Base-by-base conservation (phyloP, 2,113 vertebrate genomes). In the Numida meleagris region DNA sequence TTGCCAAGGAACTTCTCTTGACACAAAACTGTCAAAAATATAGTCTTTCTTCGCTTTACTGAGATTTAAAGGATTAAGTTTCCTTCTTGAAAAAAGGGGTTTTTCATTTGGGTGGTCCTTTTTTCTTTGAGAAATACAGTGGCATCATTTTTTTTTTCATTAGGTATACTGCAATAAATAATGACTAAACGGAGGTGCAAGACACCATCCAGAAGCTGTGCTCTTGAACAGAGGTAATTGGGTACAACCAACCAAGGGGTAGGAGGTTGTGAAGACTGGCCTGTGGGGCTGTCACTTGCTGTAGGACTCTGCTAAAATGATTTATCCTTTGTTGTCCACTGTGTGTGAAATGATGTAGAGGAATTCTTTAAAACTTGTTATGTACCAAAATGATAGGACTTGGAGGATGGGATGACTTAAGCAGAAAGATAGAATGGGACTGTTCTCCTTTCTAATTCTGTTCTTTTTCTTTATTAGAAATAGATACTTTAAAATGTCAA, bases 191-290 rank as follows among this genome's bases (percentile, higher is more conserved):
- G 5, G 25, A 50, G 13, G 20, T n/a, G 20, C n/a, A n/a, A 34
- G 66, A 46, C 66, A 46, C 31, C 13, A 5, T 48, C 43, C 45
- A 25, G 33, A 46, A 48, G 11, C 1, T 17, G 12, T 76, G 65
- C 17, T 80, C 33, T 36, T 62, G 31, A 57, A 4, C 20, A 70
- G 40, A 17, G 6, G 0, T 23, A 1, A 40, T 5, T 0, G 0
- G 7, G 1, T 33, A 16, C 10, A 51, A 36, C 14, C 42, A 62
- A 0, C 24, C 6, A 14, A 6, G 16, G 15, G 12, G 15, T 58
- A 18, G 13, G 29, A 1, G 5, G 12, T 6, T 34, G 9, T 33
- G 24, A 73, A 61, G 14, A 43, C 48, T 58, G 86, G 23, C 34
- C 29, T 42, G 29, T 55, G 12, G 27, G 53, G 27, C 7, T 29